Base-by-base conservation (phyloP, 2,113 vertebrate genomes). In the Prinia subflava region DNA sequence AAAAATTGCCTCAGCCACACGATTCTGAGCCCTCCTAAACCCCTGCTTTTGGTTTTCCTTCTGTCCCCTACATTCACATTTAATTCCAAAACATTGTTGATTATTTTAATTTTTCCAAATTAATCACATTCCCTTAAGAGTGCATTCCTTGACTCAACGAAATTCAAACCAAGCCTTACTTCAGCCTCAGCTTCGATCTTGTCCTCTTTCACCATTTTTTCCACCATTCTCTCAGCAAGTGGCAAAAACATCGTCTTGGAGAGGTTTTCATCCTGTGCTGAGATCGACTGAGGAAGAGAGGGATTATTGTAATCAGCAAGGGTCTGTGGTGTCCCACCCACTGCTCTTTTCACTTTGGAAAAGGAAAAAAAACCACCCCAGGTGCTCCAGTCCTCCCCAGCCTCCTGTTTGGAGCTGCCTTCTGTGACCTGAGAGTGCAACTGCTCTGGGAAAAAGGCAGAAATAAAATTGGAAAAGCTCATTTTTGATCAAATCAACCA, bases 131-230 rank as follows among this genome's bases (percentile, higher is more conserved):
- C 75, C 23, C 55, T 74, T 24, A 53, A 30, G 25, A 89, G 37
- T 0, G 37, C 68, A 47, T 31, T 87, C 41, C 56, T 47, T 11
- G 3, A n/a, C 31, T 75, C 60, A 75, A 25, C 14, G 8, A 90
- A 6, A 9, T 37, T 56, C 39, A 87, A 67, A 80, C 19, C 30
- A 78, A 88, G 63, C 63, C 98, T 98, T 97, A 99, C 99, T 97
- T 99, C 99, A n/a, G 99, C 99, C 95, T 99, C 99, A 4, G 99
- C 99, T 95, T 99, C 99, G 10, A 99, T 99, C 97, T 99, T 99
- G 95, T 99, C 99, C 94, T 99, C 99, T 91, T 99, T 99, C 20
- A 99, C 99, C 99, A 99, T 99, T 95, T 99, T 99, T 95, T 99
- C 99, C 94, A 99, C 99, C 99, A 99, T 99, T 73, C 99, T 99